Evolutionary conservation across 2,113 vertebrate species (phyloP).

Genomic region (Coptodon rendalli): DNA sequence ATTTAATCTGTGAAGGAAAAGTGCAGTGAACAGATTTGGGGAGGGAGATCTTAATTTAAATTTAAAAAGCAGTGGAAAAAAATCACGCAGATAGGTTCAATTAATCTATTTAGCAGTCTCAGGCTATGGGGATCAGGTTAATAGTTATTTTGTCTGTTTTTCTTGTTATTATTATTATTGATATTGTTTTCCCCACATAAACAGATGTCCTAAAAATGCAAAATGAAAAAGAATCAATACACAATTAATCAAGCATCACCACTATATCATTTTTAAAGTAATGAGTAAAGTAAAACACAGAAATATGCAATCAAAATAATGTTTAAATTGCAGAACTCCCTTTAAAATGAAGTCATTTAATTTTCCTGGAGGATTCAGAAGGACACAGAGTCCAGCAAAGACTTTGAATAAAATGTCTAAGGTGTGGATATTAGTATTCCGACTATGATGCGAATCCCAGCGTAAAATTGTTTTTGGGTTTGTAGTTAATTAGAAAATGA

Average conservation of each 20-base stretch:
- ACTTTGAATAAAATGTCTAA: not conserved
- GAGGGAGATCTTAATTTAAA: not conserved
- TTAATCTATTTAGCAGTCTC: not conserved
- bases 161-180: not conserved
- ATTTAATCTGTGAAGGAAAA: not conserved
- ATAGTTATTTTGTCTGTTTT: not conserved
- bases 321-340: not conserved
- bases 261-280: not conserved
- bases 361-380: not conserved
- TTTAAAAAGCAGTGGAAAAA: not conserved
- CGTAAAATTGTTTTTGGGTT: slow-evolving; percentile 24
- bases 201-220: not conserved
- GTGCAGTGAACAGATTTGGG: not conserved
- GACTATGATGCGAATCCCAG: slow-evolving; percentile 17
- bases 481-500: slow-evolving; percentile 46
- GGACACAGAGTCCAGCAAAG: not conserved
- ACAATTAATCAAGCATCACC: not conserved
- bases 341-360: not conserved
- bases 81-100: not conserved
- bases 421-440: slow-evolving; percentile 26
- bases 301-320: not conserved
- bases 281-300: not conserved
- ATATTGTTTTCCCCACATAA: not conserved
- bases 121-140: not conserved
- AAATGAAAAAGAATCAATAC: not conserved